These are phyloP conservation scores for Pangasianodon hypophthalmus DNA, from an alignment of 2,113 vertebrate genomes.

Conservation along the genomic window DNA sequence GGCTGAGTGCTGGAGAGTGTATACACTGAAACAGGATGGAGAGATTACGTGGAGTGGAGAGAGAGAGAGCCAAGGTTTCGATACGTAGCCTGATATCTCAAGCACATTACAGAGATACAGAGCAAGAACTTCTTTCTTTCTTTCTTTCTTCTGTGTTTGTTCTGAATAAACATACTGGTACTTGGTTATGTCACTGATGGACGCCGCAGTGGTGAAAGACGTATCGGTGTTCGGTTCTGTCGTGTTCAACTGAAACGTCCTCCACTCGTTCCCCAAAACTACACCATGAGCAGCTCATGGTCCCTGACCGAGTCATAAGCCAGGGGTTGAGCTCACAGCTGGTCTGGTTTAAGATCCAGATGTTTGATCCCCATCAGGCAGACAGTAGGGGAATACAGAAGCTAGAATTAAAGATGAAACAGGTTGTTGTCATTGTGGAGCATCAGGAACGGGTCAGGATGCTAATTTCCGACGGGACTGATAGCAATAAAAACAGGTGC, in stretches of 20 bases:
- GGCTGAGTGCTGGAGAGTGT: conserved; percentile 6
- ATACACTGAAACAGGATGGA: neutral
- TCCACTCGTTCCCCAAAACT: conserved; percentile 23
- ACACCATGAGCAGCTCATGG: neutral
- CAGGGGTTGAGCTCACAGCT: conserved; percentile 10
- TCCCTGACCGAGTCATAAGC: conserved; percentile 3
- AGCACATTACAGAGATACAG: neutral
- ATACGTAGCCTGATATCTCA: neutral
- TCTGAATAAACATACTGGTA: neutral
- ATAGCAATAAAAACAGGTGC: conserved; percentile 34
- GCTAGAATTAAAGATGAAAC: neutral
- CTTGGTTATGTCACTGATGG: neutral
- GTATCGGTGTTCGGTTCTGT: no score
- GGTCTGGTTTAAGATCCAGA: conserved; percentile 14
- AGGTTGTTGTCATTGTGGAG: conserved; percentile 15
- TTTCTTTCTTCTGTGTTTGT: neutral
- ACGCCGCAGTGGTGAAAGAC: no score
- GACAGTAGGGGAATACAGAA: neutral
- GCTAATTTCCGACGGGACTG: conserved; percentile 33
- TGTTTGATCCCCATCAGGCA: conserved; percentile 32
- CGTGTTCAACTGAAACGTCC: conserved; percentile 2
- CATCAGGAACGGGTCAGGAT: conserved; percentile 12
- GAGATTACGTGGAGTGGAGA: neutral
- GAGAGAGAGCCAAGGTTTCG: neutral
- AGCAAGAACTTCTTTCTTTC: neutral